phyloP scores from a whole-genome alignment of 2,888 invertebrate species.

The Hirudinaria manillensis region DNA sequence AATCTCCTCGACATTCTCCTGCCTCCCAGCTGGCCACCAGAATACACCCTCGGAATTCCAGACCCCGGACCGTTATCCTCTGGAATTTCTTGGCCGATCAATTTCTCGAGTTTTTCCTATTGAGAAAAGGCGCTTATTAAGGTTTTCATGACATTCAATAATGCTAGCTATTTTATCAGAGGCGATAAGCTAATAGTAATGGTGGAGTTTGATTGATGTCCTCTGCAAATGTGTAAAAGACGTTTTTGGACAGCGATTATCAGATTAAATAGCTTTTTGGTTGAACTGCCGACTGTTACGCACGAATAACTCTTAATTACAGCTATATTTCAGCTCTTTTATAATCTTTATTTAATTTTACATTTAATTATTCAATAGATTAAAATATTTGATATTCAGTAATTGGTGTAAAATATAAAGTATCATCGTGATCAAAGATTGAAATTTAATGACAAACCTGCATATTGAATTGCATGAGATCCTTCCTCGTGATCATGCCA shows the following conservation, averaged over 20 bases:
- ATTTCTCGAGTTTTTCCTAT: conserved; percentile 28
- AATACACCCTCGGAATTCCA: not conserved
- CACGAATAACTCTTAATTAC: too few species aligned
- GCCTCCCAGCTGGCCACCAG: not conserved
- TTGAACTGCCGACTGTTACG: too few species aligned
- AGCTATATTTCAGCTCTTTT: too few species aligned
- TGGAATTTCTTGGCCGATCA: conserved; percentile 29
- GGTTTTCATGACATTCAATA: not conserved
- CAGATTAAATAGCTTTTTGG: too few species aligned
- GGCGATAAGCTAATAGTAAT: too few species aligned
- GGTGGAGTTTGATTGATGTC: too few species aligned
- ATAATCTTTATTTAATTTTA: too few species aligned
- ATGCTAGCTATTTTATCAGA: not conserved
- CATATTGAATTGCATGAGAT: conserved; percentile 45
- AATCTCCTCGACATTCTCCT: conserved; percentile 23
- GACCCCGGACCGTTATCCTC: conserved; percentile 16
- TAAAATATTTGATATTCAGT: not conserved
- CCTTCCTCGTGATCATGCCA: conserved; percentile 50
- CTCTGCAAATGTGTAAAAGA: too few species aligned
- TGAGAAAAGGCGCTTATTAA: not conserved
- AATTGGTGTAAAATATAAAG: not conserved
- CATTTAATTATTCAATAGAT: too few species aligned
- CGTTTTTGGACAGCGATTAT: too few species aligned
- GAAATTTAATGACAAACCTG: conserved; percentile 29
- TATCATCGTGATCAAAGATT: not conserved